phyloP scores from a whole-genome alignment of 2,888 invertebrate species.

The Chalcosyrphus nemorum region DNA sequence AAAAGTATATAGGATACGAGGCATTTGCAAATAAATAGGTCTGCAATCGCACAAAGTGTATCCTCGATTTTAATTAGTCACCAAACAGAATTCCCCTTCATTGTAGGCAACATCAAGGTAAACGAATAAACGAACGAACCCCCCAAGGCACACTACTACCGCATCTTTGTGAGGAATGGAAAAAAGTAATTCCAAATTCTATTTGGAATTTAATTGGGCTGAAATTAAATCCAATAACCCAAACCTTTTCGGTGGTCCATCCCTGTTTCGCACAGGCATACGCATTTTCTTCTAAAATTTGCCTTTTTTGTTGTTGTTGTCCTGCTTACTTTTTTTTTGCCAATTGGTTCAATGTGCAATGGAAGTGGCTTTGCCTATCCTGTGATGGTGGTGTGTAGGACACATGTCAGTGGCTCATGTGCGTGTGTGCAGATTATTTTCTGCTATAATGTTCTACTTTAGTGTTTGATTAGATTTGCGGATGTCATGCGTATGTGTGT shows the following conservation, averaged over 20 bases:
- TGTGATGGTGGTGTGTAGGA: constrained; percentile 43
- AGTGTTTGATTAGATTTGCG: constrained; percentile 60
- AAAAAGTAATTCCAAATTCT: constrained; percentile 81
- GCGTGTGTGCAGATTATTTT: constrained; percentile 54
- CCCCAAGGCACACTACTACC: background rate
- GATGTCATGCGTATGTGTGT: constrained; percentile 21
- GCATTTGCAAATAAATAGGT: constrained; percentile 60
- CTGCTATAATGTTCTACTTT: constrained; percentile 25
- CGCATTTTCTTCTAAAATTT: constrained; percentile 22
- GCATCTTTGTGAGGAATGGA: constrained; percentile 45
- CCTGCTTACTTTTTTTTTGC: constrained; percentile 26
- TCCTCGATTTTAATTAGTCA: constrained; percentile 58
- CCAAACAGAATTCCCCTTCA: constrained; percentile 48
- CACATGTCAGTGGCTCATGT: constrained; percentile 44
- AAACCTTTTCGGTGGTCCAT: constrained; percentile 75
- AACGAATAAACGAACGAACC: constrained; percentile 33
- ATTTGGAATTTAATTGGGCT: constrained; percentile 82
- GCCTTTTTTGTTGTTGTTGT: background rate
- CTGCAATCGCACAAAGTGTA: constrained; percentile 49
- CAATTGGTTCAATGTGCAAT: constrained; percentile 47
- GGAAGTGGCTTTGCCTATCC: constrained; percentile 31
- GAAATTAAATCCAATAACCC: constrained; percentile 82
- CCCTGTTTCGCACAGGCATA: constrained; percentile 15
- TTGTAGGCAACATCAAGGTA: constrained; percentile 32
- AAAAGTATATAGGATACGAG: constrained; percentile 23